These are phyloP conservation scores for Cataglyphis hispanica DNA, from an alignment of 1,140 invertebrate species.

Conservation along the genomic window DNA sequence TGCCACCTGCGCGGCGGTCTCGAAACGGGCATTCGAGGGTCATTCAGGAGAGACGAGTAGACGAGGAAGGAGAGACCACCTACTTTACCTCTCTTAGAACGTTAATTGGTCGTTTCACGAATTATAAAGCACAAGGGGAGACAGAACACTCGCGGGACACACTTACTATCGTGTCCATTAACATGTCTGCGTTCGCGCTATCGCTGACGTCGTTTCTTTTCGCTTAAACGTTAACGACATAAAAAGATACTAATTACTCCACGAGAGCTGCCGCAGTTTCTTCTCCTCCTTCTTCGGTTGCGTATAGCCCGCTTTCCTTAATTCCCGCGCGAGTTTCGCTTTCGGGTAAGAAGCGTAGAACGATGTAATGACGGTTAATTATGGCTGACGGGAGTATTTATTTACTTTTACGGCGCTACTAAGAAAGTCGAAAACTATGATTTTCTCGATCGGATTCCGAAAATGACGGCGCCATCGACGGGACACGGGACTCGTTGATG, in stretches of 20 bases:
- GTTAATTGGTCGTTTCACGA: slow-evolving; percentile 79
- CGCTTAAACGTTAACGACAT: slow-evolving; percentile 67
- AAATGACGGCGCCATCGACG: slow-evolving; percentile 19
- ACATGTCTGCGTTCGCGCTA: slow-evolving; percentile 67
- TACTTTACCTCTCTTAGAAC: slow-evolving; percentile 73
- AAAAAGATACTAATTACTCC: slow-evolving; percentile 72
- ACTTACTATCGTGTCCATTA: slow-evolving; percentile 75
- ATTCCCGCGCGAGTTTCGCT: slow-evolving; percentile 31
- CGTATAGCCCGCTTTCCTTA: slow-evolving; percentile 65
- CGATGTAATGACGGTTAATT: slow-evolving; percentile 45
- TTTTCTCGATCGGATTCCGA: not conserved
- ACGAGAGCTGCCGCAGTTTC: not conserved
- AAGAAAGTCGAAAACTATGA: slow-evolving; percentile 24
- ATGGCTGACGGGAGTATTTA: slow-evolving; percentile 35
- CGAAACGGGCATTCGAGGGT: slow-evolving; percentile 10
- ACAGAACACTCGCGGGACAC: slow-evolving; percentile 18
- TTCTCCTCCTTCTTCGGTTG: slow-evolving; percentile 1
- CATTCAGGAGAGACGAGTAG: slow-evolving; percentile 1
- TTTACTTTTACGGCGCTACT: slow-evolving; percentile 24
- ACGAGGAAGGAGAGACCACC: slow-evolving; percentile 43
- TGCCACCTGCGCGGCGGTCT: slow-evolving; percentile 24
- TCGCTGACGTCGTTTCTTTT: slow-evolving; percentile 50
- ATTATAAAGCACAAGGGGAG: slow-evolving; percentile 69
- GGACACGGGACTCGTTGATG: slow-evolving; percentile 5
- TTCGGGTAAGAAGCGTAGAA: not conserved